phyloP scores from a whole-genome alignment of 2,113 vertebrate genomes.

The Lethenteron camtschaticum region DNA sequence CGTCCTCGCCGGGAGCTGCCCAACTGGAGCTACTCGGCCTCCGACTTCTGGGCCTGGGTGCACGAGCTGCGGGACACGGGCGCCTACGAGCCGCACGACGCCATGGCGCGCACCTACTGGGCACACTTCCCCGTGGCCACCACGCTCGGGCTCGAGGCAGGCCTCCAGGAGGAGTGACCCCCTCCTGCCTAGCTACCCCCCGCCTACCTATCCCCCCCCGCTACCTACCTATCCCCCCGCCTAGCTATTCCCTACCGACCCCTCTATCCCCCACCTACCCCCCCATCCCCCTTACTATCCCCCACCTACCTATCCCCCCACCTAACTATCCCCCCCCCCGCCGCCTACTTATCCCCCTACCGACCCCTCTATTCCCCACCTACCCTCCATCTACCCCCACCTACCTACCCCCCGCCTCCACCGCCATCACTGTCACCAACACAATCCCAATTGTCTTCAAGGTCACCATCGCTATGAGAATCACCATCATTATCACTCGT shows the following conservation, averaged over 20 bases:
- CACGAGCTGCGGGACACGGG: conserved; percentile 19
- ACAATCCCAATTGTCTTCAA: too few relatives aligned
- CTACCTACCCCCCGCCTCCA: too few relatives aligned
- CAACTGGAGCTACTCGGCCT: conserved; percentile 24
- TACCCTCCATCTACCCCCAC: too few relatives aligned
- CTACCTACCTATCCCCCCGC: conserved; percentile 15
- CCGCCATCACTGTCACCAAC: too few relatives aligned
- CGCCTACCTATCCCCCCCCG: conserved; percentile 16
- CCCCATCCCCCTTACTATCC: conserved; percentile 16
- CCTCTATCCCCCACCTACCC: conserved; percentile 18
- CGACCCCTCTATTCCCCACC: too few relatives aligned
- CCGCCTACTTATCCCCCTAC: too few relatives aligned
- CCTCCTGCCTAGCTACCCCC: conserved; percentile 20
- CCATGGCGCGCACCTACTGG: conserved; percentile 26
- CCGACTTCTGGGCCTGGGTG: conserved; percentile 25
- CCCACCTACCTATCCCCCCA: too few relatives aligned
- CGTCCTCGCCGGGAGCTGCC: conserved; percentile 11
- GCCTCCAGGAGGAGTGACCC: background rate
- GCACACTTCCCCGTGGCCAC: conserved; percentile 23
- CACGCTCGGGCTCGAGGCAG: conserved; percentile 20
- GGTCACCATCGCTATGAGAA: too few relatives aligned
- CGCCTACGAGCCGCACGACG: conserved; percentile 12
- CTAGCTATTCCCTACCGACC: too few relatives aligned
- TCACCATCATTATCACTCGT: too few relatives aligned
- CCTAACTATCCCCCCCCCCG: too few relatives aligned